These are phyloP conservation scores for Beroe ovata DNA, from an alignment of 37 sponge, comb jelly and placozoan species.

Conservation along the genomic window DNA sequence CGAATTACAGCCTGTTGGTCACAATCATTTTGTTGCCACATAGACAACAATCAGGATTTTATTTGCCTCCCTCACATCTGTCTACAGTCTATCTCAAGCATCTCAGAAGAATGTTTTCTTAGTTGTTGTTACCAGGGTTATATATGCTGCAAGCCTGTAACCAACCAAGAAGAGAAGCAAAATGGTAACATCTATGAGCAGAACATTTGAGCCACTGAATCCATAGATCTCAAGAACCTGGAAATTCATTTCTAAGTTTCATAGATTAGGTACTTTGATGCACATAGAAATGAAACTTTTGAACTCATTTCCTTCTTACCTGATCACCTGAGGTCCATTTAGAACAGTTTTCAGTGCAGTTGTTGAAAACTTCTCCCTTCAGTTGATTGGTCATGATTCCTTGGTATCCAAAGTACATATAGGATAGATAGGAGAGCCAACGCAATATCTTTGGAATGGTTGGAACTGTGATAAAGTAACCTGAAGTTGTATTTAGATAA, in stretches of 20 bases:
- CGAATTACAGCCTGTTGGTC: no score
- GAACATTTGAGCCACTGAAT: not conserved
- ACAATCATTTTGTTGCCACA: no score
- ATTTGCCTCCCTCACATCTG: no score
- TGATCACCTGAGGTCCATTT: constrained; percentile 57
- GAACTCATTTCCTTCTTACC: no score
- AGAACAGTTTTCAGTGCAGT: constrained; percentile 27
- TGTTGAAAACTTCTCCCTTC: constrained; percentile 3
- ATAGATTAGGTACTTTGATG: no score
- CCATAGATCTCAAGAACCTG: constrained; percentile 47
- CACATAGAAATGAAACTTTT: no score
- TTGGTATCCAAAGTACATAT: constrained; percentile 62
- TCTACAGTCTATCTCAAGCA: no score
- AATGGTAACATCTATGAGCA: constrained; percentile 14
- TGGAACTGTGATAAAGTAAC: constrained; percentile 61
- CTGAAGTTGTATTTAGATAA: not conserved
- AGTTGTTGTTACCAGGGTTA: not conserved
- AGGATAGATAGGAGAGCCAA: constrained; percentile 54
- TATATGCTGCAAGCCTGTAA: constrained; percentile 8
- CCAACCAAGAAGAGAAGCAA: not conserved
- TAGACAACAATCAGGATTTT: no score
- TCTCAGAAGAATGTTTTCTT: not conserved
- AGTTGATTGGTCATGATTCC: constrained; percentile 48
- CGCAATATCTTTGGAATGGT: constrained; percentile 30
- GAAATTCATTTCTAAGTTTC: no score